These are phyloP conservation scores for Muraenolepis orangiensis DNA, from an alignment of 2,797 vertebrate species.

Conservation along the genomic window DNA sequence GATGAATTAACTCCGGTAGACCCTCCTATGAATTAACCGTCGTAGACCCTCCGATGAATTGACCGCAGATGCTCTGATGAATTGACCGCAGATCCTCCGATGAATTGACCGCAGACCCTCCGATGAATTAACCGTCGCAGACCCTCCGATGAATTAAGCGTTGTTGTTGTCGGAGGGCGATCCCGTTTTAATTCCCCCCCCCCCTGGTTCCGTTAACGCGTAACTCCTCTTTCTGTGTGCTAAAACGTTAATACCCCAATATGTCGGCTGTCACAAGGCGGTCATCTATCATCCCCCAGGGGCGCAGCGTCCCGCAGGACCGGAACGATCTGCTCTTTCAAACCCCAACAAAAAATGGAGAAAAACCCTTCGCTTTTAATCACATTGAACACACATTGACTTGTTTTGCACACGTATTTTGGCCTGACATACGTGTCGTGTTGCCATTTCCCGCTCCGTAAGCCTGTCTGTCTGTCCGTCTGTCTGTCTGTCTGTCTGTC, in stretches of 20 bases:
- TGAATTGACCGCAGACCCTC: too few relatives aligned
- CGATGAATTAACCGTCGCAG: too few relatives aligned
- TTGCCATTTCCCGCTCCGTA: conserved; percentile 44
- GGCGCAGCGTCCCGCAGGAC: conserved; percentile 47
- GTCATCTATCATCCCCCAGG: conserved; percentile 61
- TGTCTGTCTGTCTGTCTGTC: conserved; percentile 57
- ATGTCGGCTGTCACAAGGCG: conserved; percentile 63
- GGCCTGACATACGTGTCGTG: conserved; percentile 51
- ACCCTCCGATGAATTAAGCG: too few relatives aligned
- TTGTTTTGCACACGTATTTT: conserved; percentile 47
- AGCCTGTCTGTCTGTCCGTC: conserved; percentile 54
- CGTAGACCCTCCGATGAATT: conserved; percentile 54
- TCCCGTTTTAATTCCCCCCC: conserved; percentile 55
- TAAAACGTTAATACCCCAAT: conserved; percentile 74
- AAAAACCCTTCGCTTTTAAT: conserved; percentile 46
- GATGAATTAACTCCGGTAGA: too few relatives aligned
- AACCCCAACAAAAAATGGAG: too few relatives aligned
- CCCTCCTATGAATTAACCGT: too few relatives aligned
- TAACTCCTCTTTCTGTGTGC: conserved; percentile 64
- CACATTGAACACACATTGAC: conserved; percentile 52
- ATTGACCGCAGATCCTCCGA: too few relatives aligned
- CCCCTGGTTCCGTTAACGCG: conserved; percentile 57
- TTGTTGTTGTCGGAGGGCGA: conserved; percentile 57
- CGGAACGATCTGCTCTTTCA: conserved; percentile 47
- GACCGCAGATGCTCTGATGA: too few relatives aligned